phyloP scores from a whole-genome alignment of 92 coral and sea anemone species.

The Epizoanthus fatuus region DNA sequence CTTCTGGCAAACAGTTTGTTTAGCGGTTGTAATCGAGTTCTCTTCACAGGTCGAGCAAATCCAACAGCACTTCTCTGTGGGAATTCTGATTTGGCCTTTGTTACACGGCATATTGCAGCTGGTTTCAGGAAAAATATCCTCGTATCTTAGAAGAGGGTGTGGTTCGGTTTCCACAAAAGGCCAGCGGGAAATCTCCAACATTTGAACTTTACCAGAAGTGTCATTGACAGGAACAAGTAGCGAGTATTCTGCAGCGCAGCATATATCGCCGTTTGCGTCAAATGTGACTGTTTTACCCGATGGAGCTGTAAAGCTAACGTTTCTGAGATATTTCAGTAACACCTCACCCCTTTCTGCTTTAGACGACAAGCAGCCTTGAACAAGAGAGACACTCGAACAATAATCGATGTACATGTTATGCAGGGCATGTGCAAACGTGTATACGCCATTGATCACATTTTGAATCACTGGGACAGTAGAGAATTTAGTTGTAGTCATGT shows the following conservation, averaged over 20 bases:
- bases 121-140: slow-evolving; percentile 33
- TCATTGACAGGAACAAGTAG: slow-evolving; percentile 44
- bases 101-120: slow-evolving; percentile 58
- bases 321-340: slow-evolving; percentile 26
- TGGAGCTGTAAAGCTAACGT: slow-evolving; percentile 15
- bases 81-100: slow-evolving; percentile 32
- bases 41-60: slow-evolving; percentile 53
- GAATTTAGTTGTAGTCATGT: neutral
- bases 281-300: slow-evolving; percentile 45
- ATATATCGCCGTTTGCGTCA: slow-evolving; percentile 61
- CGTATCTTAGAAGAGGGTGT: slow-evolving; percentile 13
- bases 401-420: slow-evolving; percentile 36
- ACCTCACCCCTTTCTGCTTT: slow-evolving; percentile 21
- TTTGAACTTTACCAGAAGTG: slow-evolving; percentile 2
- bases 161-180: neutral
- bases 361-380: slow-evolving; percentile 8
- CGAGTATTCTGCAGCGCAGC: slow-evolving; percentile 42
- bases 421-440: slow-evolving; percentile 65
- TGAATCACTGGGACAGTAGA: slow-evolving; percentile 46
- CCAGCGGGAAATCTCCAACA: slow-evolving; percentile 16
- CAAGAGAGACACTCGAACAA: slow-evolving; percentile 30
- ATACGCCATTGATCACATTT: slow-evolving; percentile 63
- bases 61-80: slow-evolving; percentile 63
- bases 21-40: slow-evolving; percentile 43
- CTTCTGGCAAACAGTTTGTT: slow-evolving; percentile 55